phyloP scores from a whole-genome alignment of 2,888 invertebrate species.

The Loripinus fragilis region DNA sequence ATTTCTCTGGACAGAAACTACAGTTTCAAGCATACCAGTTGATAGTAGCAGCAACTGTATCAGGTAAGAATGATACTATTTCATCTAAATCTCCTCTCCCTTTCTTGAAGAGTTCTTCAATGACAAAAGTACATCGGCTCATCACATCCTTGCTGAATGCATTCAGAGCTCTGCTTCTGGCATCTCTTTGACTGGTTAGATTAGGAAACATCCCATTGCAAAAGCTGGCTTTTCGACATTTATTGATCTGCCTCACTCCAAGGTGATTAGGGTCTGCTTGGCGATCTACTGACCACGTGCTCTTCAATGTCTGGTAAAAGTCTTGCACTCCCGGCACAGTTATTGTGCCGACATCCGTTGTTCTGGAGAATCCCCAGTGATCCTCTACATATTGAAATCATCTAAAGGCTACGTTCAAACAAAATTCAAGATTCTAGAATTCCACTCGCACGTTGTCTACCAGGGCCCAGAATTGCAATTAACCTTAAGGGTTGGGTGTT shows the following conservation, averaged over 20 bases:
- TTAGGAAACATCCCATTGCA: conserved; percentile 10
- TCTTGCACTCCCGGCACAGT: conserved; percentile 5
- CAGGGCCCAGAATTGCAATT: no score
- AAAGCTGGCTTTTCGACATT: conserved; percentile 1
- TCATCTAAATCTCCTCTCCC: background rate
- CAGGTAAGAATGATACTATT: conserved; percentile 7
- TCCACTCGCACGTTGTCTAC: no score
- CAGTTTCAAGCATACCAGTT: conserved; percentile 13
- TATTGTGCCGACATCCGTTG: conserved; percentile 19
- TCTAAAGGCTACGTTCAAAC: no score
- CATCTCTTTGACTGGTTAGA: background rate
- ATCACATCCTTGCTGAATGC: background rate
- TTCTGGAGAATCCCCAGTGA: background rate
- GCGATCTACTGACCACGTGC: conserved; percentile 9
- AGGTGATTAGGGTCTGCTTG: conserved; percentile 20
- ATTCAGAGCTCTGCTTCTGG: background rate
- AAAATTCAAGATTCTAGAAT: no score
- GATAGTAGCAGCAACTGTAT: background rate
- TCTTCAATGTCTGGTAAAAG: background rate
- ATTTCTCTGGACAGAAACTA: conserved; percentile 2
- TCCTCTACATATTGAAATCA: background rate
- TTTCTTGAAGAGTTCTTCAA: background rate
- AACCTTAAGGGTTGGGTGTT: no score
- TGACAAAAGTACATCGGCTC: background rate
- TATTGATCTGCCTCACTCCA: conserved; percentile 13